Percentiles rank a stretch among this genome's conserved stretches.
phyloP scores from a whole-genome alignment of 2,888 invertebrate species.

The Ditylenchus weischeri region DNA sequence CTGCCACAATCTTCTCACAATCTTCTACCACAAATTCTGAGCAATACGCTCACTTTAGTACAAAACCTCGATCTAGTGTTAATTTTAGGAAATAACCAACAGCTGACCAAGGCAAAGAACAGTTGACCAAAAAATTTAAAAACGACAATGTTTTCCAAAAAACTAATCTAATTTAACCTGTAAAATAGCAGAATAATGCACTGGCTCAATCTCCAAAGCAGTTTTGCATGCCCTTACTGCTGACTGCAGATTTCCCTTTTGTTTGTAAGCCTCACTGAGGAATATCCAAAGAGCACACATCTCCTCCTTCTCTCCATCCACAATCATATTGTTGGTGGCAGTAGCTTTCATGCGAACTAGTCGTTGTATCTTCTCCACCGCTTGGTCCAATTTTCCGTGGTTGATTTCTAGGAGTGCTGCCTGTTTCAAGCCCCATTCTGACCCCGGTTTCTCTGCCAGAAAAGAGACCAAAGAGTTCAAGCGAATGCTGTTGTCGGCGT shows the following conservation, averaged over 20 bases:
- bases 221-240: slow-evolving; percentile 30
- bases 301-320: slow-evolving; percentile 2
- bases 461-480: slow-evolving; percentile 1
- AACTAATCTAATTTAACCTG: slow-evolving; percentile 16
- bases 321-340: neutral
- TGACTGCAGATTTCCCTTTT: slow-evolving; percentile 26
- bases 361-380: slow-evolving; percentile 31
- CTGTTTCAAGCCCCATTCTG: slow-evolving; percentile 22
- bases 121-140: no score
- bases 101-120: no score
- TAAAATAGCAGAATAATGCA: slow-evolving; percentile 18
- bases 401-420: slow-evolving; percentile 30
- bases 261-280: slow-evolving; percentile 30
- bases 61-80: no score
- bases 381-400: slow-evolving; percentile 27
- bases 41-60: no score
- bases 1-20: no score
- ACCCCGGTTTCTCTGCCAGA: slow-evolving; percentile 13
- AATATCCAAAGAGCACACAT: slow-evolving; percentile 28
- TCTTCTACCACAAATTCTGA: no score
- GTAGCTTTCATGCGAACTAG: slow-evolving; percentile 22
- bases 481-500: slow-evolving; percentile 4
- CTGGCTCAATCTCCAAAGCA: slow-evolving; percentile 24
- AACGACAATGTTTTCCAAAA: neutral
- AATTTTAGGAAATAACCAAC: no score